These are phyloP conservation scores for Venustoraphidia nigricollis DNA, from an alignment of 2,888 invertebrate genomes.

Conservation along the genomic window DNA sequence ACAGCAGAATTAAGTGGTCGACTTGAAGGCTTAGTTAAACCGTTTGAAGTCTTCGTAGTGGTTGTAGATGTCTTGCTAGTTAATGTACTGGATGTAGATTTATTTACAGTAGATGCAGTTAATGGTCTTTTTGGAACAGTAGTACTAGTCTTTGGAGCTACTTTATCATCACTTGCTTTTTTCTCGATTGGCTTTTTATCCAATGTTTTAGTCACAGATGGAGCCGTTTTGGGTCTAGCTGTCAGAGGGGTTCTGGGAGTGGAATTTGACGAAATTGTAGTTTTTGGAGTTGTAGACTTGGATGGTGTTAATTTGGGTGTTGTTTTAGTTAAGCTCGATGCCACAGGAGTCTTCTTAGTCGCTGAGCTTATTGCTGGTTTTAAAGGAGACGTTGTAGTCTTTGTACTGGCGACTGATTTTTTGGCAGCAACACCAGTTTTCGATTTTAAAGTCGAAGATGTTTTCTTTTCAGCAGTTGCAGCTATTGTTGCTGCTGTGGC, in stretches of 20 bases:
- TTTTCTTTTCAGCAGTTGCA: constrained; percentile 19
- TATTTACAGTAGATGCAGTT: constrained; percentile 9
- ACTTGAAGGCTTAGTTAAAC: not conserved
- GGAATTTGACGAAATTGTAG: constrained; percentile 10
- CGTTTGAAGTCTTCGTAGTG: constrained; percentile 8
- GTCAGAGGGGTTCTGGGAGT: constrained; percentile 5
- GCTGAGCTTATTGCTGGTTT: constrained; percentile 7
- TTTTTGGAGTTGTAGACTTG: constrained; percentile 13
- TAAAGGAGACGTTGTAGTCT: constrained; percentile 9
- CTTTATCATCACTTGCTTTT: constrained; percentile 10
- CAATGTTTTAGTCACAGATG: constrained; percentile 10
- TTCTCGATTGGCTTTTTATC: constrained; percentile 13
- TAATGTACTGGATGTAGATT: constrained; percentile 9
- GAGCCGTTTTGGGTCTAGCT: constrained; percentile 12
- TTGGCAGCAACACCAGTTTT: constrained; percentile 11
- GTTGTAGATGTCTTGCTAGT: constrained; percentile 10
- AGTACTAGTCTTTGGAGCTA: constrained; percentile 7
- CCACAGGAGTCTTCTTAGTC: constrained; percentile 8
- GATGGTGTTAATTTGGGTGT: constrained; percentile 11
- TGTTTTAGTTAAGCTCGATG: constrained; percentile 10
- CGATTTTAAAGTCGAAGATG: constrained; percentile 12
- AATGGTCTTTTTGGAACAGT: too few species aligned
- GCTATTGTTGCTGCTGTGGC: constrained; percentile 22
- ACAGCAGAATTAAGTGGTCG: too few species aligned
- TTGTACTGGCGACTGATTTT: constrained; percentile 11